phyloP scores from a whole-genome alignment of 1,140 invertebrate genomes.

The Trialeurodes vaporariorum region DNA sequence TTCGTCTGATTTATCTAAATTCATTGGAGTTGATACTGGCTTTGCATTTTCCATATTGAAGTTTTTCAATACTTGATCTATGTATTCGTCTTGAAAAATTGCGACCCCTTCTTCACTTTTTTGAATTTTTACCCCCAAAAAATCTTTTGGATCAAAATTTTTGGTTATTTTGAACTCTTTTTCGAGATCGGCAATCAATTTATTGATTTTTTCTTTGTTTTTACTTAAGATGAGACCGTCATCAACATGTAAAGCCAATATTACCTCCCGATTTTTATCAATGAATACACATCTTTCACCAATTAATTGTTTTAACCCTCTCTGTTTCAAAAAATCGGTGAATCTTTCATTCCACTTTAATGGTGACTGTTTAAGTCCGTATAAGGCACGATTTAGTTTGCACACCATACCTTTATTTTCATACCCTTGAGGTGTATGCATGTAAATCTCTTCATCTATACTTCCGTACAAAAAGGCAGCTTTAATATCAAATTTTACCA shows the following conservation, averaged over 20 bases:
- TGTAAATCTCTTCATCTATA: constrained; percentile 30
- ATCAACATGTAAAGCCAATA: constrained; percentile 11
- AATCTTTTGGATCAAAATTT: background rate
- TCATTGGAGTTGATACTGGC: background rate
- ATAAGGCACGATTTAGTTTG: background rate
- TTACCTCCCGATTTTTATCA: constrained; percentile 16
- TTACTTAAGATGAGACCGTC: background rate
- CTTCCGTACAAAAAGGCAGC: constrained; percentile 24
- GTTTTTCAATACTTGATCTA: background rate
- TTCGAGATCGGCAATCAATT: background rate
- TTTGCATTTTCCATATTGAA: background rate
- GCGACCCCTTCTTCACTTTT: background rate
- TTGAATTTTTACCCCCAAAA: background rate
- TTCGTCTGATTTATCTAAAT: background rate
- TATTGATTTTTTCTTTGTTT: background rate
- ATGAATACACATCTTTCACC: background rate
- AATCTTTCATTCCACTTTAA: constrained; percentile 1
- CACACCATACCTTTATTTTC: constrained; percentile 18
- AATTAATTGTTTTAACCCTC: background rate
- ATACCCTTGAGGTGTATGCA: constrained; percentile 31
- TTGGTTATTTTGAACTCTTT: background rate
- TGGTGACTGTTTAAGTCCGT: background rate
- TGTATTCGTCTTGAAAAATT: constrained; percentile 2
- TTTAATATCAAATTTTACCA: constrained; percentile 6
- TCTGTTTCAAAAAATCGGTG: background rate